A percentile compares a stretch with the other conserved stretches of the same genome.
Evolutionary conservation across 1,140 invertebrate species (phyloP).

Genomic region (Diorhabda sublineata): DNA sequence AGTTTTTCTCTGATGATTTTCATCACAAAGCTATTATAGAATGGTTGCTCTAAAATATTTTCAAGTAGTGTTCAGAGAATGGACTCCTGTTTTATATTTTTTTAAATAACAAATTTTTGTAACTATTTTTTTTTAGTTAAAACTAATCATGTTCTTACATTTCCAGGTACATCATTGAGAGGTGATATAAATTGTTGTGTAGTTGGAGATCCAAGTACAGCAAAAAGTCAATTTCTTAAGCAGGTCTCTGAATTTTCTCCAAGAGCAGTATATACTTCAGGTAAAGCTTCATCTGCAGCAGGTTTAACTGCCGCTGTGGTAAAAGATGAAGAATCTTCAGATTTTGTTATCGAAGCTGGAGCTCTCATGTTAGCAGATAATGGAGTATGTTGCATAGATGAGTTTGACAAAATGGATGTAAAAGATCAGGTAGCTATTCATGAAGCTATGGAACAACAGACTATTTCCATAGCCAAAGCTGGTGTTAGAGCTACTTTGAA

Average conservation of each 20-base stretch:
- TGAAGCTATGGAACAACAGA: conserved; percentile 99
- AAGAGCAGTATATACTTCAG: conserved; percentile 95
- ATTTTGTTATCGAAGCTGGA: conserved; percentile 99
- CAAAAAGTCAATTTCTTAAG: conserved; percentile 96
- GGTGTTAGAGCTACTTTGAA: conserved; percentile 96
- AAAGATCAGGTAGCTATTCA: conserved; percentile 98
- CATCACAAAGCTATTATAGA: too few relatives aligned
- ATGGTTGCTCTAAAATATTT: too few relatives aligned
- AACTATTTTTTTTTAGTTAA: too few relatives aligned
- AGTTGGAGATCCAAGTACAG: conserved; percentile 98
- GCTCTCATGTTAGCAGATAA: conserved; percentile 99
- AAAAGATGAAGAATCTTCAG: conserved; percentile 93
- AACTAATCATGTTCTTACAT: background rate
- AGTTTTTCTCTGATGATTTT: too few relatives aligned
- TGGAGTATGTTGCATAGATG: conserved; percentile 98
- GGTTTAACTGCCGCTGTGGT: conserved; percentile 98
- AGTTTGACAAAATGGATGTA: conserved; percentile 99
- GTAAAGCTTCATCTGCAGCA: conserved; percentile 95
- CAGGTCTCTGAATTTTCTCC: conserved; percentile 93
- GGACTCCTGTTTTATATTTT: too few relatives aligned
- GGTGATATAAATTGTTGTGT: conserved; percentile 98
- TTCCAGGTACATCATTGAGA: conserved; percentile 66
- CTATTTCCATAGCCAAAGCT: conserved; percentile 98
- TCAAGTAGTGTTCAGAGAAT: too few relatives aligned
- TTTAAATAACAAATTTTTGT: too few relatives aligned